phyloP scores from a whole-genome alignment of 2,888 invertebrate genomes.

The Cephus nigrinus region DNA sequence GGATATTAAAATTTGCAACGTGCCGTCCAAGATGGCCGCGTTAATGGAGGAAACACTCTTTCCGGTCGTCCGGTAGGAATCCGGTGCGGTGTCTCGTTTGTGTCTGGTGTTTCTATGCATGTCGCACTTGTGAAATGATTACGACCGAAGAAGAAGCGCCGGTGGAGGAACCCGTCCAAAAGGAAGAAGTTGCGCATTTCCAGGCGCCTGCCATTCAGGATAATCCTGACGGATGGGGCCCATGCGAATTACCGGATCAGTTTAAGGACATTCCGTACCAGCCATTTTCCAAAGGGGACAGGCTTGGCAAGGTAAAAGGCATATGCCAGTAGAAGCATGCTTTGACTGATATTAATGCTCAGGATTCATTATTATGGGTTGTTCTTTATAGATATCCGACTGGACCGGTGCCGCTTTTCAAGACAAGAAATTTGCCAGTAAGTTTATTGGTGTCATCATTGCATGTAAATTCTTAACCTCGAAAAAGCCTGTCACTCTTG shows the following conservation, averaged over 20 bases:
- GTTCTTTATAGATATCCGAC: constrained; percentile 79
- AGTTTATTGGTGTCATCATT: constrained; percentile 53
- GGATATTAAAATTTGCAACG: not conserved
- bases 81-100: constrained; percentile 25
- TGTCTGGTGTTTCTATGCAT: constrained; percentile 15
- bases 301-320: constrained; percentile 88
- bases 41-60: constrained; percentile 26
- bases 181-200: constrained; percentile 74
- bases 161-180: constrained; percentile 31
- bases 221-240: constrained; percentile 96
- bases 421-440: constrained; percentile 93
- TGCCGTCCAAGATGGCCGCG: constrained; percentile 13
- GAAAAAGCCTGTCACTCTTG: constrained; percentile 12
- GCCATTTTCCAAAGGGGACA: constrained; percentile 98
- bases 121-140: constrained; percentile 20
- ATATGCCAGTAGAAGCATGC: not conserved
- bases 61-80: constrained; percentile 28
- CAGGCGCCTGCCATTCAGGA: constrained; percentile 81
- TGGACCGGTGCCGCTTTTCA: constrained; percentile 96
- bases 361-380: not conserved
- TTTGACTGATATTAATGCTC: not conserved
- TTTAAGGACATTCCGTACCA: constrained; percentile 98
- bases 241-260: constrained; percentile 92
- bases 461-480: constrained; percentile 26
- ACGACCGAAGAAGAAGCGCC: constrained; percentile 34